Evolutionary conservation across 1,140 invertebrate species (phyloP).

Genomic region (Drosophila bifasciata): DNA sequence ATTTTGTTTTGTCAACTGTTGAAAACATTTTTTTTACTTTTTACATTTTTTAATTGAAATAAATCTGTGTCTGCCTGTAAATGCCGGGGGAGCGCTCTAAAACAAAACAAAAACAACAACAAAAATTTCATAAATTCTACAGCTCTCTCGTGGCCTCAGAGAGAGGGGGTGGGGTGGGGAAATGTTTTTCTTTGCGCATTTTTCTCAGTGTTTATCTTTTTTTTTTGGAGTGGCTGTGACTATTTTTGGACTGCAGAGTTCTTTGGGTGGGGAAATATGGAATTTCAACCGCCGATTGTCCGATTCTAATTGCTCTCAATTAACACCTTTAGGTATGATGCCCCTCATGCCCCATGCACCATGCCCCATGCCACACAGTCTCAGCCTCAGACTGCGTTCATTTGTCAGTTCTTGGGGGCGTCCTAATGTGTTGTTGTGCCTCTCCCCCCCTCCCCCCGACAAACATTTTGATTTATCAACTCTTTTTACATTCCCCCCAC

Average conservation of each 20-base stretch:
- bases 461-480: conserved; percentile 81
- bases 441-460: too few relatives aligned
- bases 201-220: conserved; percentile 5
- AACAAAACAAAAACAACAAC: too few relatives aligned
- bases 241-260: conserved; percentile 23
- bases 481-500: conserved; percentile 78
- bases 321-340: conserved; percentile 61
- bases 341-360: conserved; percentile 13
- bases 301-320: conserved; percentile 59
- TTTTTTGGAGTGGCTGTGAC: conserved; percentile 11
- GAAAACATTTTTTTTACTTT: conserved; percentile 77
- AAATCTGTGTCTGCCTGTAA: conserved; percentile 34
- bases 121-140: conserved; percentile 56
- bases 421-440: conserved; percentile 32
- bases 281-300: conserved; percentile 40
- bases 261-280: conserved; percentile 40
- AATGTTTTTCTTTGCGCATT: conserved; percentile 32
- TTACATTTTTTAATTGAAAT: conserved; percentile 64
- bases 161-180: too few relatives aligned
- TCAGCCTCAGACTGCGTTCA: conserved; percentile 21
- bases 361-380: background rate
- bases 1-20: conserved; percentile 77
- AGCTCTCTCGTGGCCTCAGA: background rate
- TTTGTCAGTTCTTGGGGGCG: conserved; percentile 59
- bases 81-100: too few relatives aligned